Conservation (phyloP, 2,797 vertebrate genomes). For the Danio kyathit region DNA sequence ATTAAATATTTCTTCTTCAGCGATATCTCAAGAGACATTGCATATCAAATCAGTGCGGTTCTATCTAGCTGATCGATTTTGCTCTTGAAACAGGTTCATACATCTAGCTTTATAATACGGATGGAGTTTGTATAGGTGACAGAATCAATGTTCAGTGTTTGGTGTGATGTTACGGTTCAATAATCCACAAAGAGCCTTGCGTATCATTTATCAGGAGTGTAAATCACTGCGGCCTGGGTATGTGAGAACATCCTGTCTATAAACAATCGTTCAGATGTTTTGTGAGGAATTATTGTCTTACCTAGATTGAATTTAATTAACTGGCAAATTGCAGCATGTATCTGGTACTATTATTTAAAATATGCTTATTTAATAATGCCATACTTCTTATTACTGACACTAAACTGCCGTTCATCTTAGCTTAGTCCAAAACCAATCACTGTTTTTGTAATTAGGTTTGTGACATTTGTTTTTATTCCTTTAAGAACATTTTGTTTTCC, state of each 20-base stretch:
- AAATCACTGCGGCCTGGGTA: background rate
- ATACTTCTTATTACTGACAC: background rate
- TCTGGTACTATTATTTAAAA: background rate
- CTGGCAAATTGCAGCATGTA: background rate
- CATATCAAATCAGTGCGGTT: slow-evolving; percentile 38
- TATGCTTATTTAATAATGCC: too few relatives aligned
- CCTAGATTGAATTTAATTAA: background rate
- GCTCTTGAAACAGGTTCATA: slow-evolving; percentile 26
- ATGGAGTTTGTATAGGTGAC: slow-evolving; percentile 18
- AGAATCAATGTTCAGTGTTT: slow-evolving; percentile 18
- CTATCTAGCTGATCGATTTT: slow-evolving; percentile 12
- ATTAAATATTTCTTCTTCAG: background rate
- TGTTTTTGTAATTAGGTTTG: too few relatives aligned
- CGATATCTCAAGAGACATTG: background rate
- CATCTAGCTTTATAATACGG: slow-evolving; percentile 19
- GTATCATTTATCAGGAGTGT: background rate
- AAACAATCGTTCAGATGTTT: background rate
- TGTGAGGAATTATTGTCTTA: background rate
- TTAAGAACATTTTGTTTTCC: background rate
- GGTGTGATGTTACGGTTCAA: slow-evolving; percentile 22
- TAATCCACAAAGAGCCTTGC: slow-evolving; percentile 3
- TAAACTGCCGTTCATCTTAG: background rate
- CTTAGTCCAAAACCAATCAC: background rate
- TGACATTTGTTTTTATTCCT: background rate
- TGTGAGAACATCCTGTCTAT: background rate